Base-by-base conservation (phyloP, 2,113 vertebrate species). In the Spea multiplicata region DNA sequence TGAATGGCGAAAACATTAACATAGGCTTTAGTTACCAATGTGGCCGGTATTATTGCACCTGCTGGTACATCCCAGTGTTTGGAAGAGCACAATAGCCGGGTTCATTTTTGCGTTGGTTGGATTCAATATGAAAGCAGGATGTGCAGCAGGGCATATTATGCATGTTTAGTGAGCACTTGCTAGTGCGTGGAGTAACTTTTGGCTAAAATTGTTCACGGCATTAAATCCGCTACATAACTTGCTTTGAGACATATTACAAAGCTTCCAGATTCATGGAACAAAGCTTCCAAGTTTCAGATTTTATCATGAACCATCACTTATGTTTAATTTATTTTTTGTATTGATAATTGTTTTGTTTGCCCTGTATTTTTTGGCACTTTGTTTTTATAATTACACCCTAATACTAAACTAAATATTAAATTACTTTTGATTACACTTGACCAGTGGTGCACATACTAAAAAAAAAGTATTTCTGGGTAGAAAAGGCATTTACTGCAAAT, bases 41-140 rank as follows among this genome's bases (percentile, higher is more conserved):
- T 16, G 4, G 16, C 73, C 17, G n/a, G 50, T 6, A 74, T 44
- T n/a, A 44, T 47, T 48, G 74, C 66, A 76, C 66, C 66, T 76
- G 74, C 44, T 69, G 66, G 50, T 76, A 10, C 66, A 30, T 67
- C 45, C 16, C 10, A 67, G 44, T 46, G 66, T 8, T 59, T 59
- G 55, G 55, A 67, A 46, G 13, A 67, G 13, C 10, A 67, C 6
- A 67, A 67, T 67, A 9, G 44, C 2, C 44, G 2, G 46, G 66
- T 5, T 6, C 44, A 44, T 47, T 67, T 67, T 46, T 67, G 5
- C 46, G n/a, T 44, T 46, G 8, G 44, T 44, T 12, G 13, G 3
- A 47, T 67, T 67, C 46, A 13, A 67, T 6, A 67, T 8, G 12
- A 59, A 59, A 59, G 55, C 55, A 59, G 10, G 55, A 9, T 59